These are phyloP conservation scores for Coptodon bakossiorum DNA, from an alignment of 2,113 vertebrate genomes.

Conservation along the genomic window DNA sequence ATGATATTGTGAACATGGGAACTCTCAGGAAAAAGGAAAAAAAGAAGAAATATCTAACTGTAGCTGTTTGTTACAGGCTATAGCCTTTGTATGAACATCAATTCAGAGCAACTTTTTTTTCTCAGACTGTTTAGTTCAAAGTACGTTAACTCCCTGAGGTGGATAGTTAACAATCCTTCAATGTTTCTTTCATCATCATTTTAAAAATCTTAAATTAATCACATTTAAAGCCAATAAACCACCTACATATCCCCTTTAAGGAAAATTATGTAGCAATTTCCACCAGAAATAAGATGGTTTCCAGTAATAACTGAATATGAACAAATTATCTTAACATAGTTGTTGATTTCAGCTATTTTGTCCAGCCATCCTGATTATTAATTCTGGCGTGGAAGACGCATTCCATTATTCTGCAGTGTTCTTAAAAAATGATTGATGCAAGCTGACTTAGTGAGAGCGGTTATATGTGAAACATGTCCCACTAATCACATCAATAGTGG, in stretches of 20 bases:
- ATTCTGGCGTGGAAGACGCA: background rate
- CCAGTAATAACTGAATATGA: too few species aligned
- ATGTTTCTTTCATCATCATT: background rate
- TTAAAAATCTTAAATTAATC: background rate
- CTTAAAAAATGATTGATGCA: background rate
- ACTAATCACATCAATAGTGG: background rate
- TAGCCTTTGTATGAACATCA: background rate
- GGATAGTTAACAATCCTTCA: background rate
- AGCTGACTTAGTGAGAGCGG: background rate
- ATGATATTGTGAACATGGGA: background rate
- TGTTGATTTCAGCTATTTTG: background rate
- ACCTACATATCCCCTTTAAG: background rate
- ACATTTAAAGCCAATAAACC: background rate
- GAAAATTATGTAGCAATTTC: background rate
- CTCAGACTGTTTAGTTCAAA: background rate
- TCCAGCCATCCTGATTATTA: background rate
- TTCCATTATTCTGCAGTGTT: background rate
- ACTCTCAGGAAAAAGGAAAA: too few species aligned
- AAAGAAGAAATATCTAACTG: too few species aligned
- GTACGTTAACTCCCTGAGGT: background rate
- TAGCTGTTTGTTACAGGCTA: too few species aligned
- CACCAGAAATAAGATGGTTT: too few species aligned
- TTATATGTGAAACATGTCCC: background rate
- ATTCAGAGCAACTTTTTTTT: background rate
- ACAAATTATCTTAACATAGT: too few species aligned